phyloP scores from a whole-genome alignment of 1,140 invertebrate species.

The Ruditapes philippinarum region DNA sequence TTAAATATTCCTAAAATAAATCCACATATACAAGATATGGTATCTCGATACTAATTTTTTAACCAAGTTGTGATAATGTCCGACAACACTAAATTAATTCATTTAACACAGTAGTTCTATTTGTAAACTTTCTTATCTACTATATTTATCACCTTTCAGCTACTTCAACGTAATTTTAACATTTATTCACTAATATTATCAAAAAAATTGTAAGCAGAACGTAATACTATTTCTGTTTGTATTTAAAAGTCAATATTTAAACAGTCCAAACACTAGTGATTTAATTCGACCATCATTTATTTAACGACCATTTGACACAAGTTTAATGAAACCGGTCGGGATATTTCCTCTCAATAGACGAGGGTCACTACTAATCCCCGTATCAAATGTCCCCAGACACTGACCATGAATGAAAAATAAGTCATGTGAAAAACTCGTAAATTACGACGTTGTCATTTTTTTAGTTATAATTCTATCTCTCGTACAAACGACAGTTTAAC shows the following conservation, averaged over 20 bases:
- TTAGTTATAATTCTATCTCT: neutral
- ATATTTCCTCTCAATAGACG: neutral
- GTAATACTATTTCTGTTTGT: neutral
- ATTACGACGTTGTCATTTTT: constrained; percentile 3
- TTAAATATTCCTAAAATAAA: no score
- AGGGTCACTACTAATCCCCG: neutral
- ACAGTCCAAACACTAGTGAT: neutral
- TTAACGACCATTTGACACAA: neutral
- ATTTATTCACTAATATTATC: no score
- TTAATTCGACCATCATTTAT: constrained; percentile 3
- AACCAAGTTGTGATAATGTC: no score
- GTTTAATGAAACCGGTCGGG: neutral
- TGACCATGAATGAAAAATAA: constrained; percentile 20
- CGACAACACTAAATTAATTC: no score
- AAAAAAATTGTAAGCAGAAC: no score
- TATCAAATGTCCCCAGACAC: neutral
- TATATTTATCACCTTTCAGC: neutral
- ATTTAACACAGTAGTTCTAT: neutral
- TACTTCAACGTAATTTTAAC: neutral
- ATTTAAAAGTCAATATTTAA: constrained; percentile 15
- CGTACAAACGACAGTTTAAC: neutral
- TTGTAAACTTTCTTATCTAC: neutral
- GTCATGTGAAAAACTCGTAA: constrained; percentile 27
- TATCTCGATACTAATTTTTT: no score
- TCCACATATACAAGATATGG: no score